phyloP scores from a whole-genome alignment of 2,797 vertebrate genomes.

The Hozukius guyotensis region DNA sequence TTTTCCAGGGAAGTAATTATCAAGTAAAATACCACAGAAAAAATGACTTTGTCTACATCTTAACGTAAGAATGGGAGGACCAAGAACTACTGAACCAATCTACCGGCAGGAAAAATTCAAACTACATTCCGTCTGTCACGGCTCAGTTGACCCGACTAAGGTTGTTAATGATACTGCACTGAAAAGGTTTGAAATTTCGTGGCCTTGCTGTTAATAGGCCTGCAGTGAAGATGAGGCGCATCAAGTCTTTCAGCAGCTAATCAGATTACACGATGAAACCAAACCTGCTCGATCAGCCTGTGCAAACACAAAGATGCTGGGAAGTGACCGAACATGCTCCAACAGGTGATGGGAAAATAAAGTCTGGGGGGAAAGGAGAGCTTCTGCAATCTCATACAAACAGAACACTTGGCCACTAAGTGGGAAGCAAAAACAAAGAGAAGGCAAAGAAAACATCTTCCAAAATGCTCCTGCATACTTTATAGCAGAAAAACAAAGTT shows the following conservation, averaged over 20 bases:
- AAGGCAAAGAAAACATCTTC: background rate
- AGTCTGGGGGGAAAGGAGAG: background rate
- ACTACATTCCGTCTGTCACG: slow-evolving; percentile 50
- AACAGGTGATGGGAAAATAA: slow-evolving; percentile 41
- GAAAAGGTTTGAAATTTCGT: slow-evolving; percentile 47
- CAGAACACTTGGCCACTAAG: background rate
- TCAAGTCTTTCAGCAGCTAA: slow-evolving; percentile 61
- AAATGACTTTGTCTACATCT: slow-evolving; percentile 69
- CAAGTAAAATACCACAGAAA: slow-evolving; percentile 75
- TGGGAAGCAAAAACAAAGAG: slow-evolving; percentile 26
- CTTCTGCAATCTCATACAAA: slow-evolving; percentile 1
- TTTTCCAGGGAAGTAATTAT: slow-evolving; percentile 85
- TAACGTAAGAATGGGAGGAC: slow-evolving; percentile 54
- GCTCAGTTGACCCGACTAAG: slow-evolving; percentile 40
- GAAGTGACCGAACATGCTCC: slow-evolving; percentile 63
- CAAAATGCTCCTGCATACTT: background rate
- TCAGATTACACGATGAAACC: slow-evolving; percentile 61
- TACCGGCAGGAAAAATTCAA: slow-evolving; percentile 41
- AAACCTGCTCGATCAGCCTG: slow-evolving; percentile 58
- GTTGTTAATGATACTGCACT: slow-evolving; percentile 42
- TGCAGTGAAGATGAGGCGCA: slow-evolving; percentile 23
- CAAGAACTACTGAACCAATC: slow-evolving; percentile 42
- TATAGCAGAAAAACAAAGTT: background rate
- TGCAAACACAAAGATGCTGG: slow-evolving; percentile 59
- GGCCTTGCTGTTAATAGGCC: slow-evolving; percentile 27